phyloP scores from a whole-genome alignment of 2,888 invertebrate genomes.

The Argyresthia goedartella region DNA sequence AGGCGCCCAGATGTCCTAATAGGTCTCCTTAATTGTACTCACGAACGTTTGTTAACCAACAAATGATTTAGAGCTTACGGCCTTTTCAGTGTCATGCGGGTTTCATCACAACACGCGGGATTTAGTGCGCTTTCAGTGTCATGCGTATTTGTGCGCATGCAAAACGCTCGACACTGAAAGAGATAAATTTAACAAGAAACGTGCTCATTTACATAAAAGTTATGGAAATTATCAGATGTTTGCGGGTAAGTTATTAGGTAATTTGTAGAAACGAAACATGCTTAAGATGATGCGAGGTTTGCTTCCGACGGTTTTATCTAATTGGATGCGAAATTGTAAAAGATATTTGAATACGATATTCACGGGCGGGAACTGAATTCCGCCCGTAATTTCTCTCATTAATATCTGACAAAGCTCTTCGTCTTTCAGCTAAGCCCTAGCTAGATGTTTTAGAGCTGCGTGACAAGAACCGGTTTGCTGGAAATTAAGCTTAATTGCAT shows the following conservation, averaged over 20 bases:
- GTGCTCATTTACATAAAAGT: no score
- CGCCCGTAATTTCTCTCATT: slow-evolving; percentile 38
- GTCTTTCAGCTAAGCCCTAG: slow-evolving; percentile 26
- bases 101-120: no score
- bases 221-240: no score
- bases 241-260: no score
- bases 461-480: slow-evolving; percentile 6
- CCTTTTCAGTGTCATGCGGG: no score
- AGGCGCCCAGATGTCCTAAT: background rate
- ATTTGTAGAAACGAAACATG: no score
- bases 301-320: slow-evolving; percentile 2
- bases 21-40: background rate
- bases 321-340: slow-evolving; percentile 1
- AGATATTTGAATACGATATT: slow-evolving; percentile 14
- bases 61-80: no score
- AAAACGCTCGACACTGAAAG: no score
- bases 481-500: slow-evolving; percentile 26
- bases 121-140: no score
- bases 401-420: slow-evolving; percentile 44
- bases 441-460: slow-evolving; percentile 15
- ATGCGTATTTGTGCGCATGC: no score
- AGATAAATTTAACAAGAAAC: no score
- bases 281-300: background rate
- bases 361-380: slow-evolving; percentile 30
- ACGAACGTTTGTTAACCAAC: no score